Evolutionary conservation across 1,140 invertebrate genomes (phyloP).

Genomic region (Paraescarpia echinospica): DNA sequence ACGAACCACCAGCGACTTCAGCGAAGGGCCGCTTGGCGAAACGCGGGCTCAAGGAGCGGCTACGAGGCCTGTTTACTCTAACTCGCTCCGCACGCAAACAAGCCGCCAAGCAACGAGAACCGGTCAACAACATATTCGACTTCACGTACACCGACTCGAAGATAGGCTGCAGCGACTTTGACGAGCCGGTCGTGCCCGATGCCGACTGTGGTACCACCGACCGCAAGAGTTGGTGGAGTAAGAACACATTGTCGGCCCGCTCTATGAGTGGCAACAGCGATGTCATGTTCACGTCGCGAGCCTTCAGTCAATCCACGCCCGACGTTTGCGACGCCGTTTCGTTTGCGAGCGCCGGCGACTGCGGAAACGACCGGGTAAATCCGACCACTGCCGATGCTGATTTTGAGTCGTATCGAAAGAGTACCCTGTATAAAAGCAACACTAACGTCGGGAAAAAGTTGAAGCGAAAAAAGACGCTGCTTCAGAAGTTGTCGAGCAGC

Average conservation of each 20-base stretch:
- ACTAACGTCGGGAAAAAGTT: neutral
- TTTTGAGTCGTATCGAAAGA: neutral
- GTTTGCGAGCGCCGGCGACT: neutral
- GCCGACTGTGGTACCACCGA: neutral
- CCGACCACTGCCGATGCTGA: neutral
- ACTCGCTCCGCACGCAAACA: neutral
- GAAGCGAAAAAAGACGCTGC: neutral
- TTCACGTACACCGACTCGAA: conserved; percentile 18
- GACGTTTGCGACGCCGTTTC: neutral
- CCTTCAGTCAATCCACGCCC: neutral
- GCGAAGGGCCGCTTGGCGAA: neutral
- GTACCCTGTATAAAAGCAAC: neutral
- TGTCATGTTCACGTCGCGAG: neutral
- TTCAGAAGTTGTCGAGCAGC: neutral
- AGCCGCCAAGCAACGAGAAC: neutral
- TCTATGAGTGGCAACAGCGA: neutral
- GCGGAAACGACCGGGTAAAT: neutral
- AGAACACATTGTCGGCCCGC: neutral
- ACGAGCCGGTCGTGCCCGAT: neutral
- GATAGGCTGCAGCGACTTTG: neutral
- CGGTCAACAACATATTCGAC: neutral
- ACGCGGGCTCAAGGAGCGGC: neutral
- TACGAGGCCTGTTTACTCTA: neutral
- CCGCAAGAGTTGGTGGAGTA: conserved; percentile 12
- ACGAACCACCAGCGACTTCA: neutral